Conservation (phyloP, 1,140 invertebrate genomes). For the Maniola jurtina region DNA sequence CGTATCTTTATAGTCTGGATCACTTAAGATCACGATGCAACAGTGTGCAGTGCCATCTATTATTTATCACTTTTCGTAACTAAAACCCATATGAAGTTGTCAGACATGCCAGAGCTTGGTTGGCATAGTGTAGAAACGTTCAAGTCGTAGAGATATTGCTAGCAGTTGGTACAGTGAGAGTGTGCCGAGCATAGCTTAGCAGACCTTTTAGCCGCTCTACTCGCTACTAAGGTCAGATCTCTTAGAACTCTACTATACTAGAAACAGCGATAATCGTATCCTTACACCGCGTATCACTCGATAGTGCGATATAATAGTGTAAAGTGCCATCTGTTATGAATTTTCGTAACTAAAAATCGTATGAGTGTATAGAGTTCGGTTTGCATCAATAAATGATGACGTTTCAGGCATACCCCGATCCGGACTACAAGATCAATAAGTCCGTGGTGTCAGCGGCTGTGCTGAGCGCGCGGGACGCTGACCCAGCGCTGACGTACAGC, state of each 20-base stretch:
- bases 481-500: constrained; percentile 86
- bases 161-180: constrained; percentile 90
- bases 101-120: too few species aligned
- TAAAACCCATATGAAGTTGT: too few species aligned
- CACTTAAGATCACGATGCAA: too few species aligned
- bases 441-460: constrained; percentile 87
- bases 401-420: constrained; percentile 86
- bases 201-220: constrained; percentile 85
- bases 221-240: constrained; percentile 84
- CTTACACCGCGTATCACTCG: background rate
- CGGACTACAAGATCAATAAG: constrained; percentile 93
- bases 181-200: constrained; percentile 86
- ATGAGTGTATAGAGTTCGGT: too few species aligned
- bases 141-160: constrained; percentile 83
- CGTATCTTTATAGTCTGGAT: too few species aligned
- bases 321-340: too few species aligned
- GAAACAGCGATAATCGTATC: too few species aligned
- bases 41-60: too few species aligned
- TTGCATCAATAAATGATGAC: background rate
- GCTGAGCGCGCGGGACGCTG: constrained; percentile 71
- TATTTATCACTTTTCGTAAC: too few species aligned
- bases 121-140: constrained; percentile 26
- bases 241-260: too few species aligned
- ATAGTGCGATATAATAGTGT: too few species aligned
- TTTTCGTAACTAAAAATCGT: too few species aligned